These are phyloP conservation scores for Hypocryptadius cinnamomeus DNA, from an alignment of 2,113 vertebrate genomes.

Conservation along the genomic window DNA sequence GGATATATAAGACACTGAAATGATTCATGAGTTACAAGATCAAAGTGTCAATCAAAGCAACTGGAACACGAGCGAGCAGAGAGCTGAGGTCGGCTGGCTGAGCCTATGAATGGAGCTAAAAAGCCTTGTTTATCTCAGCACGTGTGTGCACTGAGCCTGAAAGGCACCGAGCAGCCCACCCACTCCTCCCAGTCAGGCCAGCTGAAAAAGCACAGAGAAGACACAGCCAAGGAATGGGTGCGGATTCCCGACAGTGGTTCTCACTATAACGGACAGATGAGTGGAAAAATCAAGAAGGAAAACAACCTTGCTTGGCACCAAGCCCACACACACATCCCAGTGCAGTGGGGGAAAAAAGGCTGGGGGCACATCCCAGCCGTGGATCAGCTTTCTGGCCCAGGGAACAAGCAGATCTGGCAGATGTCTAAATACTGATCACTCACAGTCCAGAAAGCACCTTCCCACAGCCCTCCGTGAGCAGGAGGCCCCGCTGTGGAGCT, in stretches of 20 bases:
- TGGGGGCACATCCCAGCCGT: not conserved
- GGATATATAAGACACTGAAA: not conserved
- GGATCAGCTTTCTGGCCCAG: not conserved
- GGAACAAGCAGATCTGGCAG: not conserved
- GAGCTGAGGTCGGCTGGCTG: not conserved
- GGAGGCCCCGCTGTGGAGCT: not conserved
- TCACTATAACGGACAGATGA: not conserved
- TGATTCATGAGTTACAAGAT: not conserved
- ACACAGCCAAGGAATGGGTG: not conserved
- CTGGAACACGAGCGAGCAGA: accelerated
- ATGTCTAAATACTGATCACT: not conserved
- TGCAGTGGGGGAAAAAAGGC: not conserved
- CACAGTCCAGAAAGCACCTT: not conserved
- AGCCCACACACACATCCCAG: conserved; percentile 41
- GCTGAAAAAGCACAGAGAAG: conserved; percentile 21
- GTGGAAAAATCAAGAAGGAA: conserved; percentile 37
- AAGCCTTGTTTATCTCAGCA: conserved; percentile 33
- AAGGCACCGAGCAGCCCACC: not conserved
- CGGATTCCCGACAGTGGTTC: not conserved
- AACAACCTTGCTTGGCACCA: conserved; percentile 37
- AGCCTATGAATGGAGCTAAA: conserved; percentile 35
- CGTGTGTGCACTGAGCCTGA: not conserved
- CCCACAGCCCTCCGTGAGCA: not conserved
- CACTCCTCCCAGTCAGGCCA: not conserved
- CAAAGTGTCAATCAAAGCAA: not conserved